Evolutionary conservation across 2,113 vertebrate species (phyloP).

Genomic region (Enhydra lutris): DNA sequence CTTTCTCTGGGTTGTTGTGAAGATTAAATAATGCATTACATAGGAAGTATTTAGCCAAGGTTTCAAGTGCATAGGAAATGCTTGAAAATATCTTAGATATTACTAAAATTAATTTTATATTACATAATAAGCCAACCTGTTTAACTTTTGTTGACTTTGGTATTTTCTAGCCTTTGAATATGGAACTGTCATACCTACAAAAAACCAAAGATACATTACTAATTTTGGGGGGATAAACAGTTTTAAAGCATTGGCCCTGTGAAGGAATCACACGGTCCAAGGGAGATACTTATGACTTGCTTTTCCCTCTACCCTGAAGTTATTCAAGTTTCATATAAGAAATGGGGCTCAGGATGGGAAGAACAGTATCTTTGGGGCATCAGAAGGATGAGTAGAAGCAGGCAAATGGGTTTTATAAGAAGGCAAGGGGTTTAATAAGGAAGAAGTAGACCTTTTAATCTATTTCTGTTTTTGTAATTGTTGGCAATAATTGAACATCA

Average conservation of each 20-base stretch:
- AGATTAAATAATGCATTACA: background rate
- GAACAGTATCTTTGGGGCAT: background rate
- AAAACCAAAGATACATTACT: background rate
- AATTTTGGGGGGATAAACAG: background rate
- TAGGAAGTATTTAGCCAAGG: background rate
- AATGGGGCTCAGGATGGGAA: background rate
- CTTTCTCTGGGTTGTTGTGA: background rate
- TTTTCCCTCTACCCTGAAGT: background rate
- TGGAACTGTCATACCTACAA: background rate
- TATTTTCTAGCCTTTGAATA: conserved; percentile 5
- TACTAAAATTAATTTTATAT: conserved; percentile 8
- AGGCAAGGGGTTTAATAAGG: background rate
- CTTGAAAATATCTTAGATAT: background rate
- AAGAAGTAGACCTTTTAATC: background rate
- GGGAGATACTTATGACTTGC: background rate
- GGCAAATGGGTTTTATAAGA: background rate
- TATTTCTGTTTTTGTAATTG: background rate
- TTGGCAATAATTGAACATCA: background rate
- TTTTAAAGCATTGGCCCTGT: background rate
- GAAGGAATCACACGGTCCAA: background rate
- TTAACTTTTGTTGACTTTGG: background rate
- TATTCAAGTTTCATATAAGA: background rate
- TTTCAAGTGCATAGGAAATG: background rate
- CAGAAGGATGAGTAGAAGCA: background rate
- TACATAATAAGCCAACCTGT: background rate